phyloP scores from a whole-genome alignment of 2,888 invertebrate species.

The Trichopoda pennipes region DNA sequence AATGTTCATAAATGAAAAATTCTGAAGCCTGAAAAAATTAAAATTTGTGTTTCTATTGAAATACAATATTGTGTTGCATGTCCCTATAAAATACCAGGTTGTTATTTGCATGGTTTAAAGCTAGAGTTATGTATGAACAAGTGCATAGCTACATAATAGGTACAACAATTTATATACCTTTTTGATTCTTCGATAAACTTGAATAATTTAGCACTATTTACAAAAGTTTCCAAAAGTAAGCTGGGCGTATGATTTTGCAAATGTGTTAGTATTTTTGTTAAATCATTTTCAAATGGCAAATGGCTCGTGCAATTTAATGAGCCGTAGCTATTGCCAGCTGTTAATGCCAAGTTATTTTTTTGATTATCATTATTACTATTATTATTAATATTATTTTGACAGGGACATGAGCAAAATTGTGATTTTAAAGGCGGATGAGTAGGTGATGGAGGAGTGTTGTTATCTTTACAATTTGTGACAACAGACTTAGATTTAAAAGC shows the following conservation, averaged over 20 bases:
- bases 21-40: too few species aligned
- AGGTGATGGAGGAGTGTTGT: slow-evolving; percentile 12
- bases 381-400: slow-evolving; percentile 2
- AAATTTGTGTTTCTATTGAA: too few species aligned
- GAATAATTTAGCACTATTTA: slow-evolving; percentile 53
- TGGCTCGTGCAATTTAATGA: slow-evolving; percentile 5
- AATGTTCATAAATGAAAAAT: too few species aligned
- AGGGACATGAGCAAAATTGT: slow-evolving; percentile 50
- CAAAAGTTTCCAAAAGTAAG: slow-evolving; percentile 50
- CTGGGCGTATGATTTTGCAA: slow-evolving; percentile 49
- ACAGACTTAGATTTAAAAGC: slow-evolving; percentile 1
- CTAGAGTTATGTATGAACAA: too few species aligned
- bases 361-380: not conserved
- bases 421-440: slow-evolving; percentile 36
- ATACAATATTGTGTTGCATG: too few species aligned
- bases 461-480: not conserved
- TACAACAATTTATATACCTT: slow-evolving; percentile 39
- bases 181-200: slow-evolving; percentile 30
- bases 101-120: too few species aligned
- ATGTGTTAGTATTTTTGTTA: slow-evolving; percentile 42
- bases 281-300: slow-evolving; percentile 22
- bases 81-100: too few species aligned
- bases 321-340: slow-evolving; percentile 10
- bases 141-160: too few species aligned
- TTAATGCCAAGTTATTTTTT: slow-evolving; percentile 12